A percentile compares a stretch with the other conserved stretches of the same genome.
Conservation (phyloP, 1,140 invertebrate species). For the Polypedilum pembai region DNA sequence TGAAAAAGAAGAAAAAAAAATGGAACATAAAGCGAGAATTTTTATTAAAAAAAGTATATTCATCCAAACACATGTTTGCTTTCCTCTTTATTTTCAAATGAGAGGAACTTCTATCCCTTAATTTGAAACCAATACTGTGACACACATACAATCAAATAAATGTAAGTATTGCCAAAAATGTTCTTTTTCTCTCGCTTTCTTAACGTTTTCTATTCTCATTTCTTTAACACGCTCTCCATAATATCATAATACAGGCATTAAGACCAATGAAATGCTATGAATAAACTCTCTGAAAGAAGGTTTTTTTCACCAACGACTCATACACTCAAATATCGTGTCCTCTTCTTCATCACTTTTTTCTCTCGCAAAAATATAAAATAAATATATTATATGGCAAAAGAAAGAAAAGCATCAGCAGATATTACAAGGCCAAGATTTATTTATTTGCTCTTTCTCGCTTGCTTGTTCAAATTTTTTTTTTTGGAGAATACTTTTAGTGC, state of each 20-base stretch:
- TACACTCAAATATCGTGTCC: neutral
- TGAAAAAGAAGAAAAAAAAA: neutral
- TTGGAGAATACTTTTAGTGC: neutral
- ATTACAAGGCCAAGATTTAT: constrained; percentile 25
- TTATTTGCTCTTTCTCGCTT: neutral
- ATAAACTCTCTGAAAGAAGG: constrained; percentile 8
- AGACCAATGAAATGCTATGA: constrained; percentile 14
- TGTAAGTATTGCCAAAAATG: constrained; percentile 26
- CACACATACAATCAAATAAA: neutral
- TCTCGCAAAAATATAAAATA: neutral
- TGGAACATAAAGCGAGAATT: constrained; percentile 9
- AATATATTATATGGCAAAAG: neutral
- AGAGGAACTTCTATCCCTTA: constrained; percentile 17
- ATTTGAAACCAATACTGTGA: constrained; percentile 27
- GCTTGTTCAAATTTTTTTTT: constrained; percentile 25
- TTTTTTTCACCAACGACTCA: neutral
- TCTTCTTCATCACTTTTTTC: neutral
- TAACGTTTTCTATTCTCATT: constrained; percentile 10
- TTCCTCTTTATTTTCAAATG: constrained; percentile 21
- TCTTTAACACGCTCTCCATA: neutral
- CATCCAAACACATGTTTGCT: constrained; percentile 22
- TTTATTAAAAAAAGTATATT: neutral
- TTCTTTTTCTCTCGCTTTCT: neutral
- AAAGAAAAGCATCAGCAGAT: neutral
- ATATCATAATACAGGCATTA: constrained; percentile 10